Evolutionary conservation across 2,888 invertebrate genomes (phyloP).

Genomic region (Sinelater perroti): DNA sequence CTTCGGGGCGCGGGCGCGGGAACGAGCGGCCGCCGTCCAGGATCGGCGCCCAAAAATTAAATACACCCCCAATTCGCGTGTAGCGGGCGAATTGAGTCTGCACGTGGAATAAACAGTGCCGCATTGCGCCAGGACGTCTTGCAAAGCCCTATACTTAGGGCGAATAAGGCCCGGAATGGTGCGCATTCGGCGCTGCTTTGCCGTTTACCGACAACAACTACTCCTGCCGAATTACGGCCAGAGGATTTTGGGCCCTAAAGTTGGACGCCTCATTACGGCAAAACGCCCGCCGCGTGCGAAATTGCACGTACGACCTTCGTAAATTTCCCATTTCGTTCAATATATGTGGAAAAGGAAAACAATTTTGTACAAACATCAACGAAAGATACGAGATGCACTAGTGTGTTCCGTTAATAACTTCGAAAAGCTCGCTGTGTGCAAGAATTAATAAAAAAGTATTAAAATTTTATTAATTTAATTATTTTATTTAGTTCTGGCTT

Average conservation of each 20-base stretch:
- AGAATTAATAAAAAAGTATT: too few relatives aligned
- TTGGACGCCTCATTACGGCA: slow-evolving; percentile 40
- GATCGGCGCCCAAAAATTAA: slow-evolving; percentile 33
- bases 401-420: too few relatives aligned
- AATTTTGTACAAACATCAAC: too few relatives aligned
- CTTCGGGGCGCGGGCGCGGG: slow-evolving; percentile 18
- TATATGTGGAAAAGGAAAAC: too few relatives aligned
- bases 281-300: slow-evolving; percentile 35
- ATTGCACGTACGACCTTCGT: slow-evolving; percentile 25
- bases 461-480: too few relatives aligned
- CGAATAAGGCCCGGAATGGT: slow-evolving; percentile 39
- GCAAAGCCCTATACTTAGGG: slow-evolving; percentile 39
- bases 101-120: slow-evolving; percentile 41
- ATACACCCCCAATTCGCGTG: slow-evolving; percentile 25
- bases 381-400: too few relatives aligned
- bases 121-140: slow-evolving; percentile 44
- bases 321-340: too few relatives aligned
- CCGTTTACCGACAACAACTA: slow-evolving; percentile 40
- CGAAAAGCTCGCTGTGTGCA: too few relatives aligned
- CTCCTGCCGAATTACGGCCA: slow-evolving; percentile 41
- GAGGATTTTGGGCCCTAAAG: slow-evolving; percentile 42
- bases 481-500: too few relatives aligned
- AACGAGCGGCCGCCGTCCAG: slow-evolving; percentile 26
- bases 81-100: slow-evolving; percentile 35
- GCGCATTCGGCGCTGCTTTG: slow-evolving; percentile 33